A percentile compares a stretch with the other conserved stretches of the same genome.
phyloP scores from a whole-genome alignment of 2,797 vertebrate species.

The Manis pentadactyla region DNA sequence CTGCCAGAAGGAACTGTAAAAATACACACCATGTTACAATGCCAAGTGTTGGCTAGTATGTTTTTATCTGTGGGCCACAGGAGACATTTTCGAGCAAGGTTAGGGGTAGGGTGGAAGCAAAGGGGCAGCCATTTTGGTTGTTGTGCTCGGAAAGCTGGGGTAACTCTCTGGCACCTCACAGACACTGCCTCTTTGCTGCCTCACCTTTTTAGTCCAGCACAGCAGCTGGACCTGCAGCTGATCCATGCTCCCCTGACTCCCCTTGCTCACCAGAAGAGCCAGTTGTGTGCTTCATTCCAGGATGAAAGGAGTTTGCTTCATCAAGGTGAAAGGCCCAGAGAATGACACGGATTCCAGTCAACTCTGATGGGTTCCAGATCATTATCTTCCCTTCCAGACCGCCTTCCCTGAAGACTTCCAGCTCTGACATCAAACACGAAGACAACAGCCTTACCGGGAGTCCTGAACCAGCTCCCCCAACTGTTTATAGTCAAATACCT shows the following conservation, averaged over 20 bases:
- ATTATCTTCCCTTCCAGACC: neutral
- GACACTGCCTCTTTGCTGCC: fast-evolving
- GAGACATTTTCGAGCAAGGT: neutral
- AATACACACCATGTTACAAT: neutral
- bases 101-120: neutral
- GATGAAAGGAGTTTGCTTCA: neutral
- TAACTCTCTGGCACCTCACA: fast-evolving
- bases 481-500: fast-evolving
- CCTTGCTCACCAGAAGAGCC: too few relatives aligned
- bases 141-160: neutral
- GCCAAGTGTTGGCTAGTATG: neutral
- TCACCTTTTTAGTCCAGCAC: neutral
- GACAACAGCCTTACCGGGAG: neutral
- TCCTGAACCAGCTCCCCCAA: neutral
- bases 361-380: neutral
- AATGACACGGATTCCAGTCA: neutral
- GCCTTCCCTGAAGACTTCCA: neutral
- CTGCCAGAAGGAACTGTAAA: neutral
- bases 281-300: neutral
- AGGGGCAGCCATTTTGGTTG: neutral
- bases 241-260: neutral
- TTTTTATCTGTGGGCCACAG: neutral
- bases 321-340: neutral
- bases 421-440: neutral
- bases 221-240: neutral